These are phyloP conservation scores for Lasioglossum albipes DNA, from an alignment of 1,140 invertebrate species.

Conservation along the genomic window DNA sequence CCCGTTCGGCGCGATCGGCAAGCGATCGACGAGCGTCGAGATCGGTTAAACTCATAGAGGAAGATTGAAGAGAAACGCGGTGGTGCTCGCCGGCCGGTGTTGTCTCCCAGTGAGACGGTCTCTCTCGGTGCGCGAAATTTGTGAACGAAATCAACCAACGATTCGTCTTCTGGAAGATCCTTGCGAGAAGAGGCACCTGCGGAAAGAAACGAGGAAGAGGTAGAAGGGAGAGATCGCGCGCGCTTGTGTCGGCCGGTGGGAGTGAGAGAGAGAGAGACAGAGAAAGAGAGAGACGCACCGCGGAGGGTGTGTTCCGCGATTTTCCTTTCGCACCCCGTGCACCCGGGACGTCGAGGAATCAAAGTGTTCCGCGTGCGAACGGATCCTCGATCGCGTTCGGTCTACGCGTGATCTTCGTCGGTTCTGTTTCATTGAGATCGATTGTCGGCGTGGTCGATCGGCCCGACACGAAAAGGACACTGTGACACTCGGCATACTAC, in stretches of 20 bases:
- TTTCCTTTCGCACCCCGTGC: constrained; percentile 3
- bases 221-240: constrained; percentile 10
- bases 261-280: constrained; percentile 40
- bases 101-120: not conserved
- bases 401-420: not conserved
- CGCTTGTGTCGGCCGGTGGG: constrained; percentile 46
- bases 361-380: constrained; percentile 29
- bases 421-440: no score
- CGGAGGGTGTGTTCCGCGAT: constrained; percentile 56
- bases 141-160: constrained; percentile 9
- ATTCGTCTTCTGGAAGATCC: constrained; percentile 60
- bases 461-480: no score
- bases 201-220: not conserved
- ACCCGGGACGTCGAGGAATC: constrained; percentile 24
- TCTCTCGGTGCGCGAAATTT: not conserved
- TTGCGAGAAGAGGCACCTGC: constrained; percentile 46
- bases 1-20: constrained; percentile 10
- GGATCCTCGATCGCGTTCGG: not conserved
- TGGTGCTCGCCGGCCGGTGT: not conserved
- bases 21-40: not conserved
- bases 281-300: constrained; percentile 36
- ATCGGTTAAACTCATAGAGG: no score
- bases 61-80: no score
- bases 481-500: no score
- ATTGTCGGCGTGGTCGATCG: no score